Evolutionary conservation across 2,888 invertebrate species (phyloP), one percentile per base, ranked within the genome.

Genomic region (Eristalis intricaria): DNA sequence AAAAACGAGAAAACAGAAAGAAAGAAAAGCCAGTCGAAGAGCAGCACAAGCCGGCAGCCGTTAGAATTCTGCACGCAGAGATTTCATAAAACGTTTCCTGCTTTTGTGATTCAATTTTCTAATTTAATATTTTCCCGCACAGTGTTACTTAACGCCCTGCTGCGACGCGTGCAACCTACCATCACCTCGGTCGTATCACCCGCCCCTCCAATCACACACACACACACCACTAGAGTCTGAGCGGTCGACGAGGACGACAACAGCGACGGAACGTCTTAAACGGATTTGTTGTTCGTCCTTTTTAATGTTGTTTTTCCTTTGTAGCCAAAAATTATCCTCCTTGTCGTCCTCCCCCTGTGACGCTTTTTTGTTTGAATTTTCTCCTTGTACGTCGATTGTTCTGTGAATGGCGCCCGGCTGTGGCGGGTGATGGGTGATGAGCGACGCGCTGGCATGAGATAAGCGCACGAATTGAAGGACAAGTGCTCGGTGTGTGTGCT

Each of bases 61-160:
- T 75, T 76, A 58, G 70, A 70, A 65, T 60, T 82, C 70, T 50
- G 65, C 82, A 82, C 76, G 82, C 76, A 76, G 70, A 66, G 76
- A 65, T 82, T 81, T 82, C 82, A 82, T 82, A 71, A 82, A 82
- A 76, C 70, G 70, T 65, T 82, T 82, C 82, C 76, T 70, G 82
- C 76, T 76, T 80, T 76, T 82, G 82, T 82, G 64, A 76, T 82
- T 82, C 76, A 82, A 82, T 82, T 82, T 82, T 82, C 82, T 82
- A 76, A 76, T 82, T 82, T 82, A 82, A 82, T 76, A 82, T 82
- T 82, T 82, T 65, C 65, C 70, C 74, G 43, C 76, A 43, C 82
- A 60, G 82, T 82, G 82, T 82, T 76, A 76, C 75, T 81, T 81
- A 81, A 75, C 81, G 56, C 82, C 82, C 82, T 32, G 70, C 76